Conservation (phyloP, 2,888 invertebrate genomes). For the Cephus rjabovi region DNA sequence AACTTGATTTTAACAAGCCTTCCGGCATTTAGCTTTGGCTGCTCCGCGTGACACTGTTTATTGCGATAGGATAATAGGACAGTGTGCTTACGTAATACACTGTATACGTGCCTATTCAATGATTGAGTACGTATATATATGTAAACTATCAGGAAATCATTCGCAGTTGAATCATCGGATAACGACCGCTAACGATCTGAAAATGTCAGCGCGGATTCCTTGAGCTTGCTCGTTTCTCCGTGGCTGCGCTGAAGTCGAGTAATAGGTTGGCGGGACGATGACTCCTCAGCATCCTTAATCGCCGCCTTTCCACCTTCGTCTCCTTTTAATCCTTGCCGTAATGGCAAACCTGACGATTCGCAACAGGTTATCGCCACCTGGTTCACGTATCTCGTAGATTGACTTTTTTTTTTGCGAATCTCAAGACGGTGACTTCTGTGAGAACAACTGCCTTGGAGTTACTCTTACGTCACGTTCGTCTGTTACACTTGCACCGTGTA, state of each 20-base stretch:
- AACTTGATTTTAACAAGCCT: background rate
- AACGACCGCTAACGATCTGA: background rate
- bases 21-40: background rate
- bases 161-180: background rate
- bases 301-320: background rate
- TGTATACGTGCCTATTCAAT: background rate
- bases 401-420: constrained; percentile 18
- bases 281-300: background rate
- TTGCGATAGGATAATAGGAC: background rate
- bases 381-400: constrained; percentile 8
- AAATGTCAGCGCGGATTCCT: background rate
- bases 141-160: background rate
- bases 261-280: background rate
- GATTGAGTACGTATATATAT: background rate
- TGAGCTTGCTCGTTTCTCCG: background rate
- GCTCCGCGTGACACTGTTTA: background rate
- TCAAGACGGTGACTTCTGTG: background rate
- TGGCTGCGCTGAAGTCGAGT: background rate
- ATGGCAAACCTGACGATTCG: constrained; percentile 5
- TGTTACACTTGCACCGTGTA: background rate
- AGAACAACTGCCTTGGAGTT: background rate
- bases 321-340: background rate
- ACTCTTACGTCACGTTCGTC: background rate
- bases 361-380: constrained; percentile 21
- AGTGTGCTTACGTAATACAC: background rate